Evolutionary conservation across 1,140 invertebrate genomes (phyloP).

Genomic region (Leptinotarsa lineolata): DNA sequence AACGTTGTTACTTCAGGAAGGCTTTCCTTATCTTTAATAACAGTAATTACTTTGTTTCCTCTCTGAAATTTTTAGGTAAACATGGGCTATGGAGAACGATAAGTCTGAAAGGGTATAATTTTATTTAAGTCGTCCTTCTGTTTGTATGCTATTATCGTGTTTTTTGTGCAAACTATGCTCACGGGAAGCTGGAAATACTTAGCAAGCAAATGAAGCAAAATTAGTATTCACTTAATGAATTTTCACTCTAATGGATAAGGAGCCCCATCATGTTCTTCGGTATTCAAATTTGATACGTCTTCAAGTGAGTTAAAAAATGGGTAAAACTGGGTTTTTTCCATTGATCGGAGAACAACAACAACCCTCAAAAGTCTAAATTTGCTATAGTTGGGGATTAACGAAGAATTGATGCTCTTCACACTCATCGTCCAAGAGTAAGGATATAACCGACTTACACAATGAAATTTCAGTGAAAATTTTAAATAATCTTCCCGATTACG

Average conservation of each 20-base stretch:
- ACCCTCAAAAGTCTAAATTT: too few relatives aligned
- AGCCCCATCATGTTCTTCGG: too few relatives aligned
- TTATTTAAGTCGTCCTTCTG: background rate
- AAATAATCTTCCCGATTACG: too few relatives aligned
- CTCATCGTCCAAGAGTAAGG: too few relatives aligned
- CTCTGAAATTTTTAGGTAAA: conserved; percentile 12
- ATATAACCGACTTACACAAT: too few relatives aligned
- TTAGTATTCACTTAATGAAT: background rate
- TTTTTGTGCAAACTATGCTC: background rate
- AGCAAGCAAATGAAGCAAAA: background rate
- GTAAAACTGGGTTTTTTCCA: too few relatives aligned
- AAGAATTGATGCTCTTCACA: too few relatives aligned
- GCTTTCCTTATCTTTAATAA: conserved; percentile 19
- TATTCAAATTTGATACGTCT: too few relatives aligned
- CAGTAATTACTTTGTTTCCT: conserved; percentile 20
- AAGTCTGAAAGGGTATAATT: background rate
- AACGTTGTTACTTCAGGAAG: conserved; percentile 6
- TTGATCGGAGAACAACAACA: too few relatives aligned
- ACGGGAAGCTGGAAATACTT: background rate
- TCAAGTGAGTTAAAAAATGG: too few relatives aligned
- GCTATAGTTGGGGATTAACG: too few relatives aligned
- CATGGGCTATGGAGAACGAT: background rate
- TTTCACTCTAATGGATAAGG: background rate
- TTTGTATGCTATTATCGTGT: background rate
- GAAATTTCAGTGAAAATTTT: too few relatives aligned